Evolutionary conservation across 2,113 vertebrate genomes (phyloP).

Genomic region (Tonatia bakeri): DNA sequence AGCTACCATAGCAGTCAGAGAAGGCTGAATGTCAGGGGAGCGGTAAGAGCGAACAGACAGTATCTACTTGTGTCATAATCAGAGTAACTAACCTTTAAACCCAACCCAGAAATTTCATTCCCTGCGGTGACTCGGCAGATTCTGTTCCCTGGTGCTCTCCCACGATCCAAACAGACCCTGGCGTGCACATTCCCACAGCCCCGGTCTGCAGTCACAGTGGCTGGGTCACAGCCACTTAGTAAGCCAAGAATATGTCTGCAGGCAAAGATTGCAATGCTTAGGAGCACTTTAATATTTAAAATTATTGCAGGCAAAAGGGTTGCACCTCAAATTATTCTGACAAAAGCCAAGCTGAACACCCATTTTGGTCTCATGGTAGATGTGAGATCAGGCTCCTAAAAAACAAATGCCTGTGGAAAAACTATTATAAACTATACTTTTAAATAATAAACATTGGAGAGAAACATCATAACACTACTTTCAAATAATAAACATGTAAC

Average conservation of each 20-base stretch:
- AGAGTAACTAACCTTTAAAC: neutral
- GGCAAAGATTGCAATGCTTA: neutral
- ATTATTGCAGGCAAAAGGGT: neutral
- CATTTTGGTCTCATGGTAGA: neutral
- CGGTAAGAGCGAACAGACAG: neutral
- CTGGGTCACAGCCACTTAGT: neutral
- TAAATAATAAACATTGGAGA: slow-evolving; percentile 42
- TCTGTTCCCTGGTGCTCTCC: neutral
- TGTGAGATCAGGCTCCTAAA: slow-evolving; percentile 11
- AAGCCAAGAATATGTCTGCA: neutral
- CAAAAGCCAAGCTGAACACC: neutral
- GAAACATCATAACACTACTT: slow-evolving; percentile 53
- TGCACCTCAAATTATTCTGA: neutral
- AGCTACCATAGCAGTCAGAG: neutral
- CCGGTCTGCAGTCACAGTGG: neutral
- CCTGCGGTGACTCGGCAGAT: neutral
- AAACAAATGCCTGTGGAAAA: neutral
- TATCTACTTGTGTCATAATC: neutral
- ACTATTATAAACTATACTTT: slow-evolving; percentile 58
- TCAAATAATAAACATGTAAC: slow-evolving; percentile 51
- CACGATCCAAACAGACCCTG: accelerated
- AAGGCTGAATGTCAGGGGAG: neutral
- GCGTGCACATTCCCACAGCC: neutral
- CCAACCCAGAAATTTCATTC: neutral
- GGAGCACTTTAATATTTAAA: neutral